These are phyloP conservation scores for Hydrozoanthus tunicans DNA, from an alignment of 64 coral and sea anemone species.

Conservation along the genomic window DNA sequence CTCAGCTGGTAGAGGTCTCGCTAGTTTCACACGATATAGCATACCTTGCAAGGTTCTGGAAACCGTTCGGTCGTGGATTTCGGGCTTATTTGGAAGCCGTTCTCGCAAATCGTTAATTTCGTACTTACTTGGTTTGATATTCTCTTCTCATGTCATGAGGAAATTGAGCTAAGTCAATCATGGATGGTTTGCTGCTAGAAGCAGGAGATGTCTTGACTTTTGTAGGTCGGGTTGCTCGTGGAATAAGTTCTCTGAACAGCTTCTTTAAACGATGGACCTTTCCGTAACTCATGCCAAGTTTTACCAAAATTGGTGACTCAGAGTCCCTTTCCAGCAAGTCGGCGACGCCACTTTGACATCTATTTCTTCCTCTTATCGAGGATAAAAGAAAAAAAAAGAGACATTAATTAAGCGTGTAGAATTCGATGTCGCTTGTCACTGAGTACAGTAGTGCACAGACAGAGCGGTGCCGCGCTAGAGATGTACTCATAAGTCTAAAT, in stretches of 20 bases:
- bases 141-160: too few relatives aligned
- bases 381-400: not conserved
- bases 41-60: too few relatives aligned
- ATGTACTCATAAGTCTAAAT: too few relatives aligned
- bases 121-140: too few relatives aligned
- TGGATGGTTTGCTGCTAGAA: too few relatives aligned
- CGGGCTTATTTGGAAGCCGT: too few relatives aligned
- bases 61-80: too few relatives aligned
- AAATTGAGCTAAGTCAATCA: too few relatives aligned
- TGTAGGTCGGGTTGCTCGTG: not conserved
- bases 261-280: slow-evolving; percentile 37
- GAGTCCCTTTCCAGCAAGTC: slow-evolving; percentile 51
- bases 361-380: slow-evolving; percentile 19
- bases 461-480: not conserved
- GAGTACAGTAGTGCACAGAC: not conserved
- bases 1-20: too few relatives aligned
- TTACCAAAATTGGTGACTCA: slow-evolving; percentile 37
- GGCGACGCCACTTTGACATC: not conserved
- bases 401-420: not conserved
- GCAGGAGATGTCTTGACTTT: too few relatives aligned
- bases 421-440: not conserved
- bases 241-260: slow-evolving; percentile 55
- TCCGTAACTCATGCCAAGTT: slow-evolving; percentile 53
- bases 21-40: too few relatives aligned
- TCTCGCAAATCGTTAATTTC: too few relatives aligned